These are phyloP conservation scores for Fulmarus glacialis DNA, from an alignment of 2,113 vertebrate genomes.

Conservation along the genomic window DNA sequence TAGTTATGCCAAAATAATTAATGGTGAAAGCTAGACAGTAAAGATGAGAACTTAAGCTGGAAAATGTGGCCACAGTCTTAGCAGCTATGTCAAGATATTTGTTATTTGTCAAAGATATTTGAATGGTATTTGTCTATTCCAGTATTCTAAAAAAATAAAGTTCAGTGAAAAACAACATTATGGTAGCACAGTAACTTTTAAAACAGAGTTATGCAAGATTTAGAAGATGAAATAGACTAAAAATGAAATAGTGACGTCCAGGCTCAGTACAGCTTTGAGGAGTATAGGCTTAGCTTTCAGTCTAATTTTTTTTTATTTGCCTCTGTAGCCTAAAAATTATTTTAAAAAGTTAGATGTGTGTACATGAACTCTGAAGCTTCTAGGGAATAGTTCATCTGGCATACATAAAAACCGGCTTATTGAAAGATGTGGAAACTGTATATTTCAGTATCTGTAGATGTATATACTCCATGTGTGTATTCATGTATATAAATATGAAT, in stretches of 20 bases:
- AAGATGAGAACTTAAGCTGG: background rate
- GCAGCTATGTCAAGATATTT: background rate
- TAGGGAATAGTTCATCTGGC: background rate
- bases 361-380: background rate
- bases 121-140: background rate
- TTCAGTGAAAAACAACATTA: background rate
- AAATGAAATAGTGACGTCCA: background rate
- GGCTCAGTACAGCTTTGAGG: background rate
- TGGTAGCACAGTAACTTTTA: background rate
- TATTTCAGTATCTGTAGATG: background rate
- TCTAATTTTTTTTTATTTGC: background rate
- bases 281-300: background rate
- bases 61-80: background rate
- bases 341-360: background rate
- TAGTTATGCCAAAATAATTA: background rate
- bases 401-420: background rate
- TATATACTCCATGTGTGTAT: background rate
- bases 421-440: background rate
- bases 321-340: background rate
- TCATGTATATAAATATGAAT: background rate
- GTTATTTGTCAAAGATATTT: background rate
- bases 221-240: background rate
- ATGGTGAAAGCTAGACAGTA: background rate
- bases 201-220: background rate
- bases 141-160: background rate